Conservation (phyloP, 2,797 vertebrate species). For the Coendou prehensilis region DNA sequence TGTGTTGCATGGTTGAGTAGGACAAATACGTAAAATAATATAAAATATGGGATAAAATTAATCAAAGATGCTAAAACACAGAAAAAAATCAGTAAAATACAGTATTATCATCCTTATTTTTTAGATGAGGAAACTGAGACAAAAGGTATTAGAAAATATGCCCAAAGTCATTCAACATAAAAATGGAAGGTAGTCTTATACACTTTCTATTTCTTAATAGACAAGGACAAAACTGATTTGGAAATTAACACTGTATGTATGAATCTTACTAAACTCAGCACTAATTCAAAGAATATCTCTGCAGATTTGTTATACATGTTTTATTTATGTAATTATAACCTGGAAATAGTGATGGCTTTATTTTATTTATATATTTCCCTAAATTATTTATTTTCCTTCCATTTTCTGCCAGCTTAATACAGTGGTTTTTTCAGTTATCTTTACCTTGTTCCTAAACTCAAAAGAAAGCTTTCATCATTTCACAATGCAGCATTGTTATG, state of each 20-base stretch:
- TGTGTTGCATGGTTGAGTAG: background rate
- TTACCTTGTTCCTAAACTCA: background rate
- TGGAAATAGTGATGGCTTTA: background rate
- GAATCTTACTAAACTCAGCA: background rate
- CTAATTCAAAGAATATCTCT: constrained; percentile 10
- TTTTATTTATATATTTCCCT: background rate
- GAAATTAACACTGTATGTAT: constrained; percentile 26
- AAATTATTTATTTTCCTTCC: constrained; percentile 49
- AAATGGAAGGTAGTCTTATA: background rate
- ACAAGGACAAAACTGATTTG: background rate
- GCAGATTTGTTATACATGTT: constrained; percentile 21
- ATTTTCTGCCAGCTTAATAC: background rate
- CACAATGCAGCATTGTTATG: background rate
- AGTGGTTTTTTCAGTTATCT: background rate
- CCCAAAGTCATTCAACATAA: background rate
- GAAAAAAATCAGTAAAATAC: constrained; percentile 1
- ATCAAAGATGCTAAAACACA: background rate
- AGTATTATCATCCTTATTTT: background rate
- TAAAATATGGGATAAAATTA: constrained; percentile 10
- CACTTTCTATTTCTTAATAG: background rate
- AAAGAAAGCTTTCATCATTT: background rate
- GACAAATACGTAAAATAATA: constrained; percentile 9
- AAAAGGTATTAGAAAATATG: background rate
- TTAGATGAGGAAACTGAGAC: background rate
- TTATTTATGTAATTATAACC: background rate